These are phyloP conservation scores for Rhopalosiphum padi DNA, from an alignment of 1,140 invertebrate genomes.

Conservation along the genomic window DNA sequence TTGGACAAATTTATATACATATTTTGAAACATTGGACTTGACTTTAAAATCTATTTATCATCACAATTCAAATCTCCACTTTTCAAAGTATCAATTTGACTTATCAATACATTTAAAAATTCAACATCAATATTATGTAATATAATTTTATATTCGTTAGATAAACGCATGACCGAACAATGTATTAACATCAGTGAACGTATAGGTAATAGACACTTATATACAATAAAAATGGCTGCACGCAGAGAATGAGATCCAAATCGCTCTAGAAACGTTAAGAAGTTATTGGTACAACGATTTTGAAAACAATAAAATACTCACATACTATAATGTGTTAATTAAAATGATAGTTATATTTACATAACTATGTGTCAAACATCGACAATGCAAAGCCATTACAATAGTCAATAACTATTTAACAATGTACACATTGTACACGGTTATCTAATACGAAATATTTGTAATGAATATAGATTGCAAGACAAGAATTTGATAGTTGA, in stretches of 20 bases:
- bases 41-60: background rate
- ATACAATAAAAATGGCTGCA: background rate
- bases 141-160: background rate
- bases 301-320: background rate
- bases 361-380: background rate
- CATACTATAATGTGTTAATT: background rate
- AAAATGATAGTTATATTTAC: background rate
- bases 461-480: background rate
- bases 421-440: background rate
- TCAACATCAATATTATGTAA: background rate
- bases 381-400: background rate
- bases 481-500: background rate
- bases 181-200: background rate
- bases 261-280: background rate
- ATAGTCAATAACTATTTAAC: background rate
- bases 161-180: slow-evolving; percentile 26
- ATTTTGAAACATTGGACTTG: background rate
- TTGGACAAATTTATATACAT: background rate
- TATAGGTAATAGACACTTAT: background rate
- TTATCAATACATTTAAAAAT: background rate
- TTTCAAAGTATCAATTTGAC: background rate
- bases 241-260: slow-evolving; percentile 5
- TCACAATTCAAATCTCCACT: background rate
- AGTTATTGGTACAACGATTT: background rate
- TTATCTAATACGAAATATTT: background rate